These are phyloP conservation scores for Isoperla grammatica DNA, from an alignment of 2,888 invertebrate genomes.

Conservation along the genomic window DNA sequence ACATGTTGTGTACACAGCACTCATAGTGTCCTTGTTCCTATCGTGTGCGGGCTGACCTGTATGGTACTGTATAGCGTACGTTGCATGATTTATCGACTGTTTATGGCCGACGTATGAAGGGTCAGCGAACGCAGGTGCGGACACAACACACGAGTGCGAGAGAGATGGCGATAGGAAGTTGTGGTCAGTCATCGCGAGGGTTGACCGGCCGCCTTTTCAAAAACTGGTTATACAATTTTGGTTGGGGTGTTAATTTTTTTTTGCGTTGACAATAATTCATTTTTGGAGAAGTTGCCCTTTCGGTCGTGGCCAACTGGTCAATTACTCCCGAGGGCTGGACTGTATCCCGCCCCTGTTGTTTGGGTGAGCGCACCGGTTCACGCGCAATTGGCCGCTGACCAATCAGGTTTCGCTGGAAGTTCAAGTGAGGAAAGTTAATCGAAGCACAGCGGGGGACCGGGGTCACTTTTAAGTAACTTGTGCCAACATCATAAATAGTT, in stretches of 20 bases:
- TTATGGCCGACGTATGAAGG: conserved; percentile 15
- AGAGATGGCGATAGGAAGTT: conserved; percentile 12
- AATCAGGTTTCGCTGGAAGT: background rate
- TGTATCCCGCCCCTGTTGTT: conserved; percentile 10
- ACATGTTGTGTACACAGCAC: too few relatives aligned
- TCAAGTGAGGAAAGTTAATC: conserved; percentile 10
- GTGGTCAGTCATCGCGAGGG: conserved; percentile 15
- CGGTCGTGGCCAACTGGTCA: conserved; percentile 9
- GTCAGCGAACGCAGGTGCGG: conserved; percentile 5
- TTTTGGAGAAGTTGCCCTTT: conserved; percentile 15
- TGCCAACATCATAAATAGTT: too few relatives aligned
- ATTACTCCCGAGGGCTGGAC: conserved; percentile 13
- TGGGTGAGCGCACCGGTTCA: conserved; percentile 1
- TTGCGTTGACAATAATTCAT: conserved; percentile 10
- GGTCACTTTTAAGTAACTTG: background rate
- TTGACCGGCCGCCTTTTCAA: conserved; percentile 6
- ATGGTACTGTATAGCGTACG: too few relatives aligned
- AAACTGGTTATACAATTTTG: background rate
- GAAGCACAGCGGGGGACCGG: background rate
- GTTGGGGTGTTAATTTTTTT: background rate
- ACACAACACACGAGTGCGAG: conserved; percentile 4
- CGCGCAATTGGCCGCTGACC: conserved; percentile 10
- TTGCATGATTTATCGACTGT: conserved; percentile 25
- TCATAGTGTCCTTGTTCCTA: too few relatives aligned
- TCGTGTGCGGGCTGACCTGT: too few relatives aligned